Evolutionary conservation across 2,797 vertebrate species (phyloP).

Genomic region (Tragopan temminckii): DNA sequence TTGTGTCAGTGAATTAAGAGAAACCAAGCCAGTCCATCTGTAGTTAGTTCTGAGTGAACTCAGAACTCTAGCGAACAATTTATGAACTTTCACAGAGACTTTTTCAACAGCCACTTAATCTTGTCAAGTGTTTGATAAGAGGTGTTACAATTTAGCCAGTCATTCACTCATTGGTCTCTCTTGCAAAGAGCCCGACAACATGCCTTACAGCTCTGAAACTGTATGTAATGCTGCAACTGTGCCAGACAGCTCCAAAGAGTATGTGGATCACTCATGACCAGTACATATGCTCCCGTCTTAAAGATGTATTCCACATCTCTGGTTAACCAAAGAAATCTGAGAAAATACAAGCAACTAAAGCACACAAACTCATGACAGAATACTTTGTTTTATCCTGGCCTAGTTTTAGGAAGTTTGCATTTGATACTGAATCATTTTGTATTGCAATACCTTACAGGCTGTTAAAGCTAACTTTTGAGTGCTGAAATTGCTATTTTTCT

Average conservation of each 20-base stretch:
- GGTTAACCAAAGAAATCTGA: background rate
- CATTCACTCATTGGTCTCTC: background rate
- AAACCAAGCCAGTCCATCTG: background rate
- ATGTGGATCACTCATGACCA: background rate
- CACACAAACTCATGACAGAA: background rate
- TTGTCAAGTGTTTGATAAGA: background rate
- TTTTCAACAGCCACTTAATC: slow-evolving; percentile 6
- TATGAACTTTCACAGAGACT: background rate
- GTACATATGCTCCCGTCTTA: background rate
- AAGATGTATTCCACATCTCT: background rate
- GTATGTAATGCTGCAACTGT: background rate
- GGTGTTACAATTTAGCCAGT: background rate
- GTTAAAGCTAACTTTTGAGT: background rate
- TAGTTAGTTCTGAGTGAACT: background rate
- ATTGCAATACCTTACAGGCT: background rate
- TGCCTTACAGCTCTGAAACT: background rate
- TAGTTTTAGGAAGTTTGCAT: background rate
- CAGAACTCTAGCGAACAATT: slow-evolving; percentile 11
- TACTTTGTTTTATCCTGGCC: background rate
- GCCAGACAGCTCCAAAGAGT: background rate
- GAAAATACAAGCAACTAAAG: background rate
- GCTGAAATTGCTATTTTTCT: background rate
- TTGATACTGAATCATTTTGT: background rate
- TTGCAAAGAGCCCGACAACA: background rate
- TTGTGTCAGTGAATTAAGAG: background rate